Evolutionary conservation across 1,140 invertebrate genomes (phyloP), one percentile per base, ranked within the genome.

Genomic region (Triops longicaudatus): DNA sequence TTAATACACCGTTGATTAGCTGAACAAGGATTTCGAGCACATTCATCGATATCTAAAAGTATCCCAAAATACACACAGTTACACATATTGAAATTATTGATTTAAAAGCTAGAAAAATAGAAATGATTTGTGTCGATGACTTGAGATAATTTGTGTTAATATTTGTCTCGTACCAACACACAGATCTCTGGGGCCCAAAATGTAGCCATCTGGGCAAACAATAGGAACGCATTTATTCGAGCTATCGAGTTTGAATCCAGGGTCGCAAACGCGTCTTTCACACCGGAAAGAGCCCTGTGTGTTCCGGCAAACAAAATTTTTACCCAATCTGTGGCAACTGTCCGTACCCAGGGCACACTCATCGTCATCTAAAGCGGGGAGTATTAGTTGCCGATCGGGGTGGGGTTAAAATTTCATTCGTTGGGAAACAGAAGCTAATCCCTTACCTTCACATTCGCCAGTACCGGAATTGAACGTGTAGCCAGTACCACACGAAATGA

Each of bases 401-500:
- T n/a, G 7, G 17, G 31, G 43, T 26, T 7, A 12, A 7, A 37
- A 44, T 10, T 76, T n/a, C 0, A 17, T 76, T 37, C 31, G 31
- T 37, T 2, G 31, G 7, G 2, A 37, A 37, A 7, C 31, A 37
- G 31, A 37, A 37, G 14, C 27, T 74, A 77, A 26, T 43, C 77
- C 77, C 81, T 81, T 84, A 94, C 93, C 93, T 87, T 95, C 93
- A 84, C 97, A 98, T 78, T 89, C 86, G 77, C 94, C 91, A 4
- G 91, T 93, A 11, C 90, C 88, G 9, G 92, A 91, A 82, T 98
- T 97, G 3, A 98, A 84, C 0, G 95, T 97, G 82, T 99, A 99
- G 0, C 98, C 97, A 0, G 96, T 99, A 0, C 97, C 97, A 84
- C 97, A 99, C 0, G 92, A 91, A 26, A 92, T 88, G 31, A 91